Evolutionary conservation across 2,113 vertebrate species (phyloP), one percentile per base, ranked within the genome.

Genomic region (Suncus etruscus): DNA sequence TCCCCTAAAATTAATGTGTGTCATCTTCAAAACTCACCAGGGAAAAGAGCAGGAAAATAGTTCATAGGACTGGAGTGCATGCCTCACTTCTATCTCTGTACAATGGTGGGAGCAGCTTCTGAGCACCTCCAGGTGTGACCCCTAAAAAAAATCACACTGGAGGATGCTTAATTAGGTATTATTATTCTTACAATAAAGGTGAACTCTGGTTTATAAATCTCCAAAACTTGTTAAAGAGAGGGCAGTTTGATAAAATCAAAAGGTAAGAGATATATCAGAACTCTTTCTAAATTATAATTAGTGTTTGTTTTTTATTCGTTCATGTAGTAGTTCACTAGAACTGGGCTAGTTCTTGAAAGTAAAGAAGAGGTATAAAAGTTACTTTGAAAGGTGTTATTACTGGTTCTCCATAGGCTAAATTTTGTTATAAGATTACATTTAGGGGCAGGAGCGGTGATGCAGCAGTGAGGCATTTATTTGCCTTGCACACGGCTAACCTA

Each of bases 101-200:
- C 18, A 16, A 61, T 61, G 58, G 16, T 5, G 11, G 16, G 58
- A 61, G 58, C 22, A 61, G 58, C 58, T 61, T 8, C 16, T 61
- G 58, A 61, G 18, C 58, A 61, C 58, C 58, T 61, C 58, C 16
- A 61, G 16, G 22, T 22, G 58, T 16, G 15, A 61, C 16, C 16
- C 22, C 58, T 61, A 61, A 20, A 61, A 61, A 54, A 54, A 61
- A 61, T 61, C 58, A 3, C 18, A 20, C 18, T 61, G 58, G 16
- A 90, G 14, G 72, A 80, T 65, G 81, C 1, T 11, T 78, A 6
- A 32, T 1, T 48, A 78, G 25, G 27, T 47, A 91, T 29, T 69
- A 68, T 20, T 61, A 89, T 63, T 91, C 45, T 77, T n/a, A 24
- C 61, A 72, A 91, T 61, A 45, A 86, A 89, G 70, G 8, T 82